A percentile compares a stretch with the other conserved stretches of the same genome.
Evolutionary conservation across 37 sponge, comb jelly and placozoan species (phyloP).

Genomic region (Dysidea cf. avara): DNA sequence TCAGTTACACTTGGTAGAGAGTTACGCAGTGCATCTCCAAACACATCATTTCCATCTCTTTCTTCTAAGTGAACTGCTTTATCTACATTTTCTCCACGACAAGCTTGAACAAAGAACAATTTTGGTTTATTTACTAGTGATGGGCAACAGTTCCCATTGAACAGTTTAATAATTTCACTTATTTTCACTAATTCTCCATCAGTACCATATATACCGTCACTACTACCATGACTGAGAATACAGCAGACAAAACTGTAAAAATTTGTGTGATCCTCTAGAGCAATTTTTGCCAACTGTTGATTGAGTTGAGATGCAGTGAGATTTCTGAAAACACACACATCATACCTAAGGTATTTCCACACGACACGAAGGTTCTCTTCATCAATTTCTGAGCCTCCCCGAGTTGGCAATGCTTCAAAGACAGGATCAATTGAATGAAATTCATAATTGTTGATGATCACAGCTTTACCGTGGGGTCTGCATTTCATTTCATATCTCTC

Average conservation of each 20-base stretch:
- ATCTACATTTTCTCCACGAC: slow-evolving; percentile 76
- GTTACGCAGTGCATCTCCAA: neutral
- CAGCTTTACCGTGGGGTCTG: slow-evolving; percentile 65
- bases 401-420: slow-evolving; percentile 35
- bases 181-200: too few relatives aligned
- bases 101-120: slow-evolving; percentile 91
- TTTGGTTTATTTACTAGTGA: slow-evolving; percentile 81
- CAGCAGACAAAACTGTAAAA: slow-evolving; percentile 87
- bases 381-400: slow-evolving; percentile 77
- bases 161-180: too few relatives aligned
- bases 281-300: slow-evolving; percentile 3
- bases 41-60: slow-evolving; percentile 1
- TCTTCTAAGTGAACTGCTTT: slow-evolving; percentile 29
- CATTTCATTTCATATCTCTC: slow-evolving; percentile 58
- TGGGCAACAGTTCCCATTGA: slow-evolving; percentile 36
- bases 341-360: slow-evolving; percentile 64
- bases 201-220: too few relatives aligned
- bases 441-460: too few relatives aligned
- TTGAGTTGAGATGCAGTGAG: slow-evolving; percentile 28
- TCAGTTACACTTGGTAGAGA: too few relatives aligned
- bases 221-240: slow-evolving; percentile 86
- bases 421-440: too few relatives aligned
- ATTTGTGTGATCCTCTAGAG: slow-evolving; percentile 35
- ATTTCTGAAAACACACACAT: too few relatives aligned
- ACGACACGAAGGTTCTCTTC: slow-evolving; percentile 29